Evolutionary conservation across 2,888 invertebrate species (phyloP), one percentile per base, ranked within the genome.

Genomic region (Iphiclides podalirius): DNA sequence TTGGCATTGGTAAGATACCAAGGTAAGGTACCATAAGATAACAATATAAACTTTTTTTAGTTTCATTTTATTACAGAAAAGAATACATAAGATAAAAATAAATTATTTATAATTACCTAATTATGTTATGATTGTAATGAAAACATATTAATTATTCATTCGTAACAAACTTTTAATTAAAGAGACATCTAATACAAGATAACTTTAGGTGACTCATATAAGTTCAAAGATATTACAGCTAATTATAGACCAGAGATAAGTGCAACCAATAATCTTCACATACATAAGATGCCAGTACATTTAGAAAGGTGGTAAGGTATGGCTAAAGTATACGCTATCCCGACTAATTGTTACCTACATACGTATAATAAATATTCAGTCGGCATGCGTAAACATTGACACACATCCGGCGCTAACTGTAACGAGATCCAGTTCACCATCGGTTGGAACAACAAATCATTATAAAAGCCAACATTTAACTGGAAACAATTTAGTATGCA

Each of bases 391-490:
- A 69, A 70, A 65, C 64, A 74, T 56, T 72, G 78, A 73, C 78
- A 77, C 60, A 78, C 78, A 76, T 79, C 71, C 72, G 66, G 54
- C 48, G 61, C 53, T 75, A 72, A 71, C 73, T 69, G 75, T 76
- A 71, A 63, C 62, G 57, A 63, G 62, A 61, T 61, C 61, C 60
- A 66, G 66, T 72, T 69, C 64, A 59, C 69, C 56, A 60, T 50
- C 55, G 57, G 59, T 56, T 60, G 59, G 61, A 61, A 57, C 53
- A 61, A 55, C 51, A 63, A 57, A 49, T 45, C 42, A 50, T 52
- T 43, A 47, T 38, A 26, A 33, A 39, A 14, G 26, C 31, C 13
- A 28, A 16, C 31, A 15, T 7, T 7, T 20, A 40, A 34, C 0
- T 28, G 14, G 13, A 11, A 20, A 20, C 6, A 20, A 3, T 20